Percentiles rank a stretch among this genome's conserved stretches.
Conservation (phyloP, 37 sponge, comb jelly and placozoan genomes). For the Oopsacas minuta region DNA sequence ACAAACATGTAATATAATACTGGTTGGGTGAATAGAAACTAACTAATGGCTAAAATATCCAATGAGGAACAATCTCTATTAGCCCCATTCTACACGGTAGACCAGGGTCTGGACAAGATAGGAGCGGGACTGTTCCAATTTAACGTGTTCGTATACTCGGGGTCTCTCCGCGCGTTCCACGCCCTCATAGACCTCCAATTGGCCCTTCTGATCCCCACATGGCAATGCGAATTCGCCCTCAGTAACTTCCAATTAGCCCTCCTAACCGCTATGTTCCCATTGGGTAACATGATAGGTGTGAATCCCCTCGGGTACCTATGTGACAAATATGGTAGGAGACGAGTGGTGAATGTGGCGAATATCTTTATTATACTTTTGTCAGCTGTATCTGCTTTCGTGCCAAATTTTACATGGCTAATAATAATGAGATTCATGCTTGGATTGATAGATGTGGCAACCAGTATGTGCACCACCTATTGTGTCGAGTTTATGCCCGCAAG, state of each 20-base stretch:
- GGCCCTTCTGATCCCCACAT: background rate
- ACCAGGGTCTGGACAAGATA: background rate
- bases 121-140: background rate
- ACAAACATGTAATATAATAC: too few species aligned
- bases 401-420: background rate
- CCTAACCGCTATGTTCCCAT: background rate
- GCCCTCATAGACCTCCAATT: background rate
- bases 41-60: too few species aligned
- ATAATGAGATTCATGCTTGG: background rate
- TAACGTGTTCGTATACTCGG: background rate
- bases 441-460: background rate
- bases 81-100: background rate
- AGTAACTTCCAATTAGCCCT: background rate
- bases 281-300: background rate
- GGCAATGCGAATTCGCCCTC: constrained; percentile 2
- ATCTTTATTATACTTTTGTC: background rate
- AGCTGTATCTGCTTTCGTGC: background rate
- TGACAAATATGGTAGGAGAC: background rate
- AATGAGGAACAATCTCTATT: background rate
- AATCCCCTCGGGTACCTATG: background rate
- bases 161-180: background rate
- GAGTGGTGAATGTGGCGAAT: background rate
- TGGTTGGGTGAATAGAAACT: too few species aligned
- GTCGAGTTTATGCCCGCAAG: background rate
- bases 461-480: background rate